Evolutionary conservation across 2,797 vertebrate species (phyloP), one percentile per base, ranked within the genome.

Genomic region (Mallotus villosus): DNA sequence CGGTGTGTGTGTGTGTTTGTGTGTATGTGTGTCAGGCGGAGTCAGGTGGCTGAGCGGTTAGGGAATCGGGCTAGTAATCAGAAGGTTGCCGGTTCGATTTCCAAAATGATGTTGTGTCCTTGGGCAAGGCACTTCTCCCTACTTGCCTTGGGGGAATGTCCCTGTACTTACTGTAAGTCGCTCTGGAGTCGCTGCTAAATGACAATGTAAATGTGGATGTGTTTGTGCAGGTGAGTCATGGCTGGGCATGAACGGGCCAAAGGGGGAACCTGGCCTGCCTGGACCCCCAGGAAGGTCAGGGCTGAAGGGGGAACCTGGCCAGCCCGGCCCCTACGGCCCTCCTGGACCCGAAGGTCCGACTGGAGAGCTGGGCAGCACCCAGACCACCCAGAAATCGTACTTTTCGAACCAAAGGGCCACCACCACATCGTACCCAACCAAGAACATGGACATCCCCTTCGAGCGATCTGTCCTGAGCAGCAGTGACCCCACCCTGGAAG

Each of bases 281-380:
- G 95, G 95, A 0, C 5, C 70, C 1, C 94, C 94, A 0, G 94
- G 95, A 1, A 94, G 94, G 81, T 70, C 92, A 0, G 95, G 95
- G 0, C 89, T 91, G 46, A 74, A 2, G 11, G 95, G 94, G 0
- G 51, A 69, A 0, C 0, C 68, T 0, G 95, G 95, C 0, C 1
- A 19, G 0, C 7, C 0, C 22, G 95, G 94, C 0, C 0, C 16
- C 0, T 82, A 57, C 0, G 94, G 94, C 0, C 0, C 0, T 0
- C 0, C 0, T 0, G 94, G 94, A 0, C 0, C 0, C 0, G 0
- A 0, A 0, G 95, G 94, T 1, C 0, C 0, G 0, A 88, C 64
- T 0, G 94, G 95, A 0, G 77, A 74, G 2, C 74, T 11, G 22
- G 94, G 94, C 0, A 80, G 86, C 16, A 87, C 86, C 71, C 75